Base-by-base conservation (phyloP, 2,888 invertebrate species). In the Epistrophe eligans region DNA sequence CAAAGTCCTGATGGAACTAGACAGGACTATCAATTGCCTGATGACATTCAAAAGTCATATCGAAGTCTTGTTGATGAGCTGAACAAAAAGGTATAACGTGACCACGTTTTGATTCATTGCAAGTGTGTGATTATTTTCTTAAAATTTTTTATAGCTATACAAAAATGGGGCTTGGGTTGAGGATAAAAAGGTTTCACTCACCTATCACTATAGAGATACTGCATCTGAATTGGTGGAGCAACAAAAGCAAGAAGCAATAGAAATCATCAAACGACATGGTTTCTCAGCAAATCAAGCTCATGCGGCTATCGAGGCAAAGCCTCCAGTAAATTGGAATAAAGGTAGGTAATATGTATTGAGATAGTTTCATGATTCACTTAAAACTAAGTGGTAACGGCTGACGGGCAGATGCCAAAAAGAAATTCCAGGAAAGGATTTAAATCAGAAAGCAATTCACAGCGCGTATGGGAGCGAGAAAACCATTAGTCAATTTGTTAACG, bases 261-360 rank as follows among this genome's bases (percentile, higher is more conserved):
- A 93, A 84, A 93, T 96, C 70, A 96, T 96, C 77, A 94, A 94
- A 89, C 93, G 93, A 7, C 94, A 94, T 15, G 96, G 96, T 0
- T 96, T 96, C 90, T 93, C 94, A 76, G 94, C 95, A 0, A 95
- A 95, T 73, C 93, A 94, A 82, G 96, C 96, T 0, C 96, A 96
- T 90, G 95, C 95, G 87, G 96, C 96, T 8, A 94, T 96, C 40
- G 96, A 97, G 91, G 96, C 96, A 0, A 96, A 96, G 89, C 96
- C 96, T 1, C 96, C 96, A 5, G 96, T 96, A 0, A 94, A 95
- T 88, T 96, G 96, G 96, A 95, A 96, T 90, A 96, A 96, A 91
- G 96, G 95, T 90, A 77, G 15, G 2, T 40, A 40, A 4, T 3
- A 3, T 4, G 0, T 4, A 11, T 40, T 40, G 13, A 13, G 15